phyloP scores from a whole-genome alignment of 2,888 invertebrate species.

The Rotaria macrura region DNA sequence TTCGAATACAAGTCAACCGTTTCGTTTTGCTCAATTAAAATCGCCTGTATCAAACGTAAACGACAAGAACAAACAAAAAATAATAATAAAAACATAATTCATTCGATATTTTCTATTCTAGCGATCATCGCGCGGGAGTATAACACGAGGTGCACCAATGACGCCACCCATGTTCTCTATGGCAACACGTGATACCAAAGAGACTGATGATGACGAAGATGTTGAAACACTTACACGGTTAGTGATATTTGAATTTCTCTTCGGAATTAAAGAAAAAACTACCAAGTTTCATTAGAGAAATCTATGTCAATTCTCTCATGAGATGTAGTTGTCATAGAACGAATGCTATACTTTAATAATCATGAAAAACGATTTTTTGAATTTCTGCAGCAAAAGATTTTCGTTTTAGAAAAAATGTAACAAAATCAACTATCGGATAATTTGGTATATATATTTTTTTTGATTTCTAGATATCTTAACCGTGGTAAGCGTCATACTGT shows the following conservation, averaged over 20 bases:
- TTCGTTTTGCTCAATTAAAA: neutral
- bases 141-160: neutral
- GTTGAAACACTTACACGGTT: neutral
- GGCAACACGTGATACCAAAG: neutral
- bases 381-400: no score
- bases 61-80: neutral
- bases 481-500: slow-evolving; percentile 11
- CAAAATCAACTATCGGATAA: no score
- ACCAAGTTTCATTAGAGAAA: no score
- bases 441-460: neutral
- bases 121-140: neutral
- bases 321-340: no score
- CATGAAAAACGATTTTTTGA: no score
- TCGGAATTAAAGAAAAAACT: no score
- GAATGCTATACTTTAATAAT: no score
- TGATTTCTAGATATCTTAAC: neutral
- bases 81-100: neutral
- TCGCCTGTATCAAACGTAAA: neutral
- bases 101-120: neutral
- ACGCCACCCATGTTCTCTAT: neutral
- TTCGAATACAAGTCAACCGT: neutral
- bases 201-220: neutral
- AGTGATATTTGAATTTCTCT: neutral
- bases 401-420: no score
- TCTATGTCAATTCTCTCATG: no score